These are phyloP conservation scores for Bucorvus abyssinicus DNA, from an alignment of 2,797 vertebrate species.

Conservation along the genomic window DNA sequence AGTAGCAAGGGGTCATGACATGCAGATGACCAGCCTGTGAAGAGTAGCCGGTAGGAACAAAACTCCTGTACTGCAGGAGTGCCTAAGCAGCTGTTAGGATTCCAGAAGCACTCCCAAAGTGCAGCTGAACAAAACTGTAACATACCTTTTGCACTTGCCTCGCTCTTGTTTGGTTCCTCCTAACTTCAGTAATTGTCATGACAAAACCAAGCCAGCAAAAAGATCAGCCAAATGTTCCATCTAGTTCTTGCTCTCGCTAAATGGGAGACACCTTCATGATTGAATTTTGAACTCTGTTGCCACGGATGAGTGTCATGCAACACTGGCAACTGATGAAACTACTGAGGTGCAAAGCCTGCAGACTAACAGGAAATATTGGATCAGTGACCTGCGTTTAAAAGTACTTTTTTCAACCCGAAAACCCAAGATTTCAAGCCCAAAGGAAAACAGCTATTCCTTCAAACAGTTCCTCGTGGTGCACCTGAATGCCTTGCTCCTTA, in stretches of 20 bases:
- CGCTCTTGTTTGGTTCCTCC: background rate
- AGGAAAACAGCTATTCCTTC: background rate
- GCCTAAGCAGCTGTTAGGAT: background rate
- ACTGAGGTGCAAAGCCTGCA: background rate
- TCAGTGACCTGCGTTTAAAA: background rate
- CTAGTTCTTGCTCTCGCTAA: background rate
- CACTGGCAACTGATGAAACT: background rate
- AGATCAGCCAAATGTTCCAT: background rate
- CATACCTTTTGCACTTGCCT: background rate
- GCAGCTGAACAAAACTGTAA: background rate
- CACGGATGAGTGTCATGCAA: background rate
- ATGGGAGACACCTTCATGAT: background rate
- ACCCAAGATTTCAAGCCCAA: background rate
- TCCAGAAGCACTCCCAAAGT: background rate
- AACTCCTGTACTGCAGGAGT: background rate
- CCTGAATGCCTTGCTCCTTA: background rate
- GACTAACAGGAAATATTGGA: background rate
- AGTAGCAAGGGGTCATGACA: accelerated
- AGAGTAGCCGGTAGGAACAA: background rate
- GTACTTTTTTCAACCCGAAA: background rate
- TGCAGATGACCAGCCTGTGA: background rate
- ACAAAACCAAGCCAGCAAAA: background rate
- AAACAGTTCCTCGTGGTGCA: background rate
- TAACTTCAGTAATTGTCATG: background rate
- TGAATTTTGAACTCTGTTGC: background rate